These are phyloP conservation scores for Drosophila nr. medialis DNA, from an alignment of 2,888 invertebrate species.

Conservation along the genomic window DNA sequence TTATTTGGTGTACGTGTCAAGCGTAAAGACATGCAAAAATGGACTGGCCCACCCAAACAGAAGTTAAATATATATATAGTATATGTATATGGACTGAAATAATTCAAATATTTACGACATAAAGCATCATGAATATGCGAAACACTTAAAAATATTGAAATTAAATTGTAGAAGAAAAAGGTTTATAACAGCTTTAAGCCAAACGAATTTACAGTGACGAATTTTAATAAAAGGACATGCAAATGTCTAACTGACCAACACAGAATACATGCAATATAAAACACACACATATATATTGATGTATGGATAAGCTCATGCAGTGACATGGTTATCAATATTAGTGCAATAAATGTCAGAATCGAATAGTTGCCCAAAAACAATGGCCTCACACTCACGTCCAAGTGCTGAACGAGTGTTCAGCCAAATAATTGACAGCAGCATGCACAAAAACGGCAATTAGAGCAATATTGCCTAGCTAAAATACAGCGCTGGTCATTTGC, in stretches of 20 bases:
- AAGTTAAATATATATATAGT: slow-evolving; percentile 19
- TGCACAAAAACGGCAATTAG: slow-evolving; percentile 60
- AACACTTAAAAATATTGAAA: not conserved
- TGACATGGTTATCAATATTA: slow-evolving; percentile 50
- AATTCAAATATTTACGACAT: slow-evolving; percentile 21
- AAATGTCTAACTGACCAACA: slow-evolving; percentile 47
- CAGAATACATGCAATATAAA: not conserved
- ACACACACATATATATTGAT: not conserved
- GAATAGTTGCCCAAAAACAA: slow-evolving; percentile 57
- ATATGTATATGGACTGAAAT: slow-evolving; percentile 13
- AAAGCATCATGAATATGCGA: not conserved
- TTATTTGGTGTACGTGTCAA: slow-evolving; percentile 64
- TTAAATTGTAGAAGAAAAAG: slow-evolving; percentile 7
- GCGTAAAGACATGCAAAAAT: slow-evolving; percentile 37
- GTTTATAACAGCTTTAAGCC: slow-evolving; percentile 27
- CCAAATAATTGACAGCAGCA: slow-evolving; percentile 62
- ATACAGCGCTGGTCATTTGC: slow-evolving; percentile 18
- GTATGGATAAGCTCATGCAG: not conserved
- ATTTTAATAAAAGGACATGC: slow-evolving; percentile 64
- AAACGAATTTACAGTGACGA: slow-evolving; percentile 60
- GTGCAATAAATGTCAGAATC: slow-evolving; percentile 63
- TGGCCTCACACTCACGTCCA: slow-evolving; percentile 37
- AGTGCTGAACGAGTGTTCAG: slow-evolving; percentile 24
- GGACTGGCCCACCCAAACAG: slow-evolving; percentile 27
- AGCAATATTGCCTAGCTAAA: slow-evolving; percentile 26